These are phyloP conservation scores for Aplidium turbinatum DNA, from an alignment of 23 tunicate genomes.

Conservation along the genomic window DNA sequence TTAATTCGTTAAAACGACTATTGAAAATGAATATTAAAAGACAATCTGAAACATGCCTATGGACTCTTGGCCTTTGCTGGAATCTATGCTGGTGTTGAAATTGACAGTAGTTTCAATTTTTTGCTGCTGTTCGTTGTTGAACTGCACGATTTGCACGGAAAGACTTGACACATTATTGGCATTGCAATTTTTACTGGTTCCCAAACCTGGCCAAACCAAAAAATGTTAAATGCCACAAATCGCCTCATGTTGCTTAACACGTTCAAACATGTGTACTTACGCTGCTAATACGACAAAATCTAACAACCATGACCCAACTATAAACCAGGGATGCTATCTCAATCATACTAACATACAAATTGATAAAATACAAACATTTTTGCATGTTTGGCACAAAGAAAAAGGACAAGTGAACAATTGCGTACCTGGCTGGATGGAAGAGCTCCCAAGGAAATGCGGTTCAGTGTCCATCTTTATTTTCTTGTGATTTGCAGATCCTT, in stretches of 20 bases:
- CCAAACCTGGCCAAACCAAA: background rate
- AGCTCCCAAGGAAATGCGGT: conserved; percentile 7
- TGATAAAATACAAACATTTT: too few relatives aligned
- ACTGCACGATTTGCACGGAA: conserved; percentile 28
- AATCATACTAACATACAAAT: too few relatives aligned
- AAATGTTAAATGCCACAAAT: background rate
- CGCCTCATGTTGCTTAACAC: background rate
- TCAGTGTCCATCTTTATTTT: conserved; percentile 52
- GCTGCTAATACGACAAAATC: background rate
- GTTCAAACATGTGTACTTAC: background rate
- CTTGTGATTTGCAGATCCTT: conserved; percentile 11
- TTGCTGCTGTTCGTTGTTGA: conserved; percentile 32
- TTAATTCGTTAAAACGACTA: too few relatives aligned
- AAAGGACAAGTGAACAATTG: too few relatives aligned
- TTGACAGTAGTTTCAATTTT: conserved; percentile 66
- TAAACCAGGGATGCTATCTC: too few relatives aligned
- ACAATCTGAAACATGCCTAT: too few relatives aligned
- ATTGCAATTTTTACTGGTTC: background rate
- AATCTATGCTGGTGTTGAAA: conserved; percentile 62
- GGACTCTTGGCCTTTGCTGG: conserved; percentile 26
- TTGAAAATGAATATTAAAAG: too few relatives aligned
- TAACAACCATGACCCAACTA: background rate
- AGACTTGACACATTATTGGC: conserved; percentile 11
- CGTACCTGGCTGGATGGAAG: too few relatives aligned
- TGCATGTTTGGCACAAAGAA: too few relatives aligned